Evolutionary conservation across 30 jellyfish, hydroid and myxozoan genomes (phyloP), one percentile per base, ranked within the genome.

Genomic region (Cassiopea andromeda): DNA sequence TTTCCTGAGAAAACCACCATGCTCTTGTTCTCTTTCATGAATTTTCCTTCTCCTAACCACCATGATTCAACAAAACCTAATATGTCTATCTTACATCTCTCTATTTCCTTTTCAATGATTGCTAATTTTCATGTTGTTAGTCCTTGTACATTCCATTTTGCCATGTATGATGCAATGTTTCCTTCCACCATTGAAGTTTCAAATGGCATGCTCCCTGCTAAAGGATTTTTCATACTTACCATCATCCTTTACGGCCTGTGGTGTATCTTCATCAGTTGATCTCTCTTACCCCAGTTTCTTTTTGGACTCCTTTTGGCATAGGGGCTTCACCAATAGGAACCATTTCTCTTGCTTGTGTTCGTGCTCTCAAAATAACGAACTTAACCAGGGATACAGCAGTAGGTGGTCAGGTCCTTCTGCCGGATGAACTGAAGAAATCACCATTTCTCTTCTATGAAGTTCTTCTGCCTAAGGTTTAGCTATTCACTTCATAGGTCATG

Each of bases 131-230:
- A 83, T 59, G 77, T 50, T 59, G 60, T 43, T 59, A 80, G 78
- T 46, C 89, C 78, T 59, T 59, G 76, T 50, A 80, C 84, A 59
- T 80, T 80, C 83, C 89, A 80, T 80, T 83, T 80, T 18, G 89
- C 77, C 78, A 80, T 59, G 45, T 50, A 44, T 16, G 45, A 46
- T 48, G 76, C 50, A n/a, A 27, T 80, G 78, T 59, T 50, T 49
- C 76, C 61, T 80, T 59, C 78, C 85, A 45, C 58, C 19, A 19
- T 45, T 72, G 61, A 7, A 76, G 58, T 76, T 48, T 76, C 85
- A 12, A 48, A 48, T 76, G 9, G 43, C 70, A 76, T 45, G 85
- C 61, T 76, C 61, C 85, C 79, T 45, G 12, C 7, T 54, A 54
- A 54, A 54, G 64, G 64, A 54, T 54, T 54, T 54, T 6, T 6